These are phyloP conservation scores for Chloroceryle aenea DNA, from an alignment of 2,113 vertebrate genomes.

Conservation along the genomic window DNA sequence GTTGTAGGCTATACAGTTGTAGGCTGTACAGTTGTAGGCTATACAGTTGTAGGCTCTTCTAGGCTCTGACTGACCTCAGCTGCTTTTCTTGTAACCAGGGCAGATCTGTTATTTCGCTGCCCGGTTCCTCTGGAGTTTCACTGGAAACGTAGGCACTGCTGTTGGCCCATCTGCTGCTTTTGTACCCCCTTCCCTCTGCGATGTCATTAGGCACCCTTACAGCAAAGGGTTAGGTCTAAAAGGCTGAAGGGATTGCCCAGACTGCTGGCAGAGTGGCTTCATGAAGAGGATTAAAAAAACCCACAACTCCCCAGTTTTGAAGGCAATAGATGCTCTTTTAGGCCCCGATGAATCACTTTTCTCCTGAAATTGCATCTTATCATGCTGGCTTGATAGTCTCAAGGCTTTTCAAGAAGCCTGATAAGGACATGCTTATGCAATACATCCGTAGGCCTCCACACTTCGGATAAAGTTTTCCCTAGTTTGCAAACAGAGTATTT, in stretches of 20 bases:
- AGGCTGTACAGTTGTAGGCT: not conserved
- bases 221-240: not conserved
- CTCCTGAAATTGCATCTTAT: not conserved
- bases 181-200: not conserved
- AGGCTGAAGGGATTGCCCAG: not conserved
- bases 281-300: not conserved
- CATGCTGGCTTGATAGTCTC: not conserved
- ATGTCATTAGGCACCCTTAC: not conserved
- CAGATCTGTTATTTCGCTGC: not conserved
- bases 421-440: not conserved
- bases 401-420: not conserved
- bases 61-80: not conserved
- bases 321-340: not conserved
- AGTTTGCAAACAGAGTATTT: not conserved
- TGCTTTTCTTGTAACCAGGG: not conserved
- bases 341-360: not conserved
- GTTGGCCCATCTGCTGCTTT: not conserved
- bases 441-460: not conserved
- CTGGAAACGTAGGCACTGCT: not conserved
- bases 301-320: not conserved
- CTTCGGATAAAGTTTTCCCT: not conserved
- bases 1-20: not conserved
- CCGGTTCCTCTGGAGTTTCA: not conserved
- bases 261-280: not conserved
- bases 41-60: not conserved